phyloP scores from a whole-genome alignment of 2,113 vertebrate species.

The Coracopsis vasa region DNA sequence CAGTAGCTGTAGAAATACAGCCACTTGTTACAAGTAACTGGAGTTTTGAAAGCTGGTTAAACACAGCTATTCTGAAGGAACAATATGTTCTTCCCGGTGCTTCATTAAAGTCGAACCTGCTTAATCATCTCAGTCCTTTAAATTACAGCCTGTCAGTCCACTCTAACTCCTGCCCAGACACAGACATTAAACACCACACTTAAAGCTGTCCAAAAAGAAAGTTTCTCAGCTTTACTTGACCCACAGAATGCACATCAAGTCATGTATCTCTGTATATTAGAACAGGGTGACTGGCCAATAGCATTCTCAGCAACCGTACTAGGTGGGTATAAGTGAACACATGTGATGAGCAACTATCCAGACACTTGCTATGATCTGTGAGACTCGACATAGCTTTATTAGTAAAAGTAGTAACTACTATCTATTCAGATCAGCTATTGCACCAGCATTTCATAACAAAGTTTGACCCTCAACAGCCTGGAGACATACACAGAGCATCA shows the following conservation, averaged over 20 bases:
- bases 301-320: neutral
- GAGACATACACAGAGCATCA: neutral
- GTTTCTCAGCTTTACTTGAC: neutral
- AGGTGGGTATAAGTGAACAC: neutral
- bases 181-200: neutral
- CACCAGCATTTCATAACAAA: neutral
- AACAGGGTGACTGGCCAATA: neutral
- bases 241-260: neutral
- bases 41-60: neutral
- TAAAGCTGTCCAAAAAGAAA: neutral
- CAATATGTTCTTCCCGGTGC: neutral
- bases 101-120: neutral
- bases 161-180: neutral
- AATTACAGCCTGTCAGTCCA: neutral
- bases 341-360: neutral
- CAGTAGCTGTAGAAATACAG: neutral
- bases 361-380: neutral
- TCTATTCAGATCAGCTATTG: neutral
- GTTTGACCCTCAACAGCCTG: neutral
- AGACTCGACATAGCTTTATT: neutral
- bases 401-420: neutral
- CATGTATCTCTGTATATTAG: neutral
- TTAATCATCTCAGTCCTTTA: neutral
- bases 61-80: neutral
- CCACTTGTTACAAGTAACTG: neutral